Base-by-base conservation (phyloP, 2,888 invertebrate species). In the Heteromyza rotundicornis region DNA sequence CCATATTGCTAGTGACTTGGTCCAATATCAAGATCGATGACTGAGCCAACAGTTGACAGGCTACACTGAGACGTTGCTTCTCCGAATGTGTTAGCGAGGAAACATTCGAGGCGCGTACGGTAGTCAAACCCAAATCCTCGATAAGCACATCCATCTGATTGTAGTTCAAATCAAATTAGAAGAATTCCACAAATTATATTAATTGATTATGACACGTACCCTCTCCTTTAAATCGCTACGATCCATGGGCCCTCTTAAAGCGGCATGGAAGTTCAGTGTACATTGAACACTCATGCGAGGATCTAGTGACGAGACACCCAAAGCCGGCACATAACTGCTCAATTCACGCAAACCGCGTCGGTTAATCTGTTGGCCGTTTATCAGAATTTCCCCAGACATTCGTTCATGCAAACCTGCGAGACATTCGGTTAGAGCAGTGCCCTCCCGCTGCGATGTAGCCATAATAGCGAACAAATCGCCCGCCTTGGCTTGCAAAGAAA, bases 401-500 rank as follows among this genome's bases (percentile, higher is more conserved):
- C 89, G 87, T 83, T 87, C 86, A 56, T 87, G 86, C 51, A 89
- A 85, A 12, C 95, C 94, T n/a, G 94, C 90, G 60, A 96, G 83
- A 0, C 93, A 90, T 75, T 95, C 92, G 57, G 96, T 84, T n/a
- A 97, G 84, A 0, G 91, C 90, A 0, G 92, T 92, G 12, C 95
- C 94, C 82, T 96, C 96, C 44, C 88, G 87, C 71, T 93, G 94
- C 65, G 91, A 89, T 0, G 96, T 96, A 1, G 96, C 91, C 89
- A 97, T 89, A 20, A 97, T 88, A 2, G 95, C 96, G 73, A 96
- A 85, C 50, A 96, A 88, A 84, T 97, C 96, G 24, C 96, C 95
- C 0, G 95, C 95, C 69, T 92, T 90, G 23, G 92, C 92, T 82
- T 97, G 96, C 71, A 96, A 89, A 24, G 93, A 92, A 8, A 96